Percentiles rank a stretch among this genome's conserved stretches.
These are phyloP conservation scores for Incurvaria masculella DNA, from an alignment of 2,888 invertebrate genomes.

Conservation along the genomic window DNA sequence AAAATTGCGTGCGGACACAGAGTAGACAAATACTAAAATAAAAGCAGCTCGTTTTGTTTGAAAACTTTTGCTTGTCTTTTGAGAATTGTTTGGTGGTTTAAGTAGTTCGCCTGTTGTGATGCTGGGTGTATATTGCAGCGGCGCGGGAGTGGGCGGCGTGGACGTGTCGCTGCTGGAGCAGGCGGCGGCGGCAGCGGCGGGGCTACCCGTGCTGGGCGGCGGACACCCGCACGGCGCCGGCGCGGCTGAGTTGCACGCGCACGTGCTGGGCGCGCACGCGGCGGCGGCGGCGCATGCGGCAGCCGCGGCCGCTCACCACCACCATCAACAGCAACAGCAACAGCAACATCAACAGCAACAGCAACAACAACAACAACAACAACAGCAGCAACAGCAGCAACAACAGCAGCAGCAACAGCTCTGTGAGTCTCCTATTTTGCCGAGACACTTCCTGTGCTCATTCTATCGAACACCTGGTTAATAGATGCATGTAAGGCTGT, in stretches of 20 bases:
- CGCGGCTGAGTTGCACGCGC: constrained; percentile 42
- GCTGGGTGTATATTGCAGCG: constrained; percentile 55
- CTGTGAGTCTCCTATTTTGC: constrained; percentile 29
- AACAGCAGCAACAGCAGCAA: constrained; percentile 35
- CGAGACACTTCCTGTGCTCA: too few relatives aligned
- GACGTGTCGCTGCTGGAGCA: constrained; percentile 34
- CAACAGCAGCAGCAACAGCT: constrained; percentile 41
- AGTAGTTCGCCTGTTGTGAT: too few relatives aligned
- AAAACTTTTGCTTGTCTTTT: too few relatives aligned
- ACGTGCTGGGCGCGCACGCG: constrained; percentile 46
- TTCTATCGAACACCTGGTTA: too few relatives aligned
- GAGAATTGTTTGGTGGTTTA: too few relatives aligned
- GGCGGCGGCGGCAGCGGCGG: constrained; percentile 34
- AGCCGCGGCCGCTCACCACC: constrained; percentile 30
- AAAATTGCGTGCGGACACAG: too few relatives aligned
- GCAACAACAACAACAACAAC: constrained; percentile 20
- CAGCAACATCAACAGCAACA: constrained; percentile 22
- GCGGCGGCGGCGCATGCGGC: constrained; percentile 46
- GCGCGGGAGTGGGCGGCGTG: constrained; percentile 46
- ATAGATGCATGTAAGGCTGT: too few relatives aligned
- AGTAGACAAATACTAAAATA: too few relatives aligned
- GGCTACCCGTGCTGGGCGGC: constrained; percentile 39
- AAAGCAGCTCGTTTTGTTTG: too few relatives aligned
- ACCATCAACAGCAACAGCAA: constrained; percentile 30
- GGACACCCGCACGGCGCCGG: constrained; percentile 43